Conservation (phyloP, 2,797 vertebrate species). For the Oreortyx pictus region DNA sequence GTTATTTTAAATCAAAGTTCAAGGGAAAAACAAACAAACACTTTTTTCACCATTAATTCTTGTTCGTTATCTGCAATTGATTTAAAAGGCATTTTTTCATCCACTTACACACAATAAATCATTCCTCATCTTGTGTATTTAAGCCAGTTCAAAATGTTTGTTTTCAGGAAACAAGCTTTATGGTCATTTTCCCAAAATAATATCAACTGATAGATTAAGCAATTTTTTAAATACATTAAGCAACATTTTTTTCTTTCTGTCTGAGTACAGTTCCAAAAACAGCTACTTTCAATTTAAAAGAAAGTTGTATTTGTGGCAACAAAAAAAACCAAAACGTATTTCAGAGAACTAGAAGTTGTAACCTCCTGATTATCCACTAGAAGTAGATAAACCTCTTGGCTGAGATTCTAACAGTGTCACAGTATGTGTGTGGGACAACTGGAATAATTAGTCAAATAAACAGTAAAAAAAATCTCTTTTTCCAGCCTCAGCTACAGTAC, state of each 20-base stretch:
- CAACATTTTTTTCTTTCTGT: background rate
- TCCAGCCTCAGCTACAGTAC: background rate
- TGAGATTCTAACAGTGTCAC: background rate
- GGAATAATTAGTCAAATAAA: background rate
- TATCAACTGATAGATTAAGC: background rate
- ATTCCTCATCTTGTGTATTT: background rate
- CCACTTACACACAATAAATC: constrained; percentile 16
- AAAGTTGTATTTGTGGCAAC: background rate
- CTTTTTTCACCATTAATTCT: constrained; percentile 1
- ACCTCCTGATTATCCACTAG: background rate
- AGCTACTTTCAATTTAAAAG: background rate
- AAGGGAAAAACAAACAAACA: background rate
- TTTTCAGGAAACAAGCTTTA: background rate
- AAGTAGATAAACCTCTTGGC: background rate
- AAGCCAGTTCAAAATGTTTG: background rate
- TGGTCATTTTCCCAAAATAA: background rate
- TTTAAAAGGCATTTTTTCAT: constrained; percentile 23
- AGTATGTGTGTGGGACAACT: background rate
- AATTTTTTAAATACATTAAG: background rate
- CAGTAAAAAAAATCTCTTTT: background rate
- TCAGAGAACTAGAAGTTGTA: background rate
- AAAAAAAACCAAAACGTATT: too few species aligned
- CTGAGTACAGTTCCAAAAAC: background rate
- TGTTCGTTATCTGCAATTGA: constrained; percentile 28
- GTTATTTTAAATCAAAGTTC: constrained; percentile 3